Percentiles rank a stretch among this genome's conserved stretches.
Conservation (phyloP, 1,140 invertebrate species). For the Papilio polyxenes region DNA sequence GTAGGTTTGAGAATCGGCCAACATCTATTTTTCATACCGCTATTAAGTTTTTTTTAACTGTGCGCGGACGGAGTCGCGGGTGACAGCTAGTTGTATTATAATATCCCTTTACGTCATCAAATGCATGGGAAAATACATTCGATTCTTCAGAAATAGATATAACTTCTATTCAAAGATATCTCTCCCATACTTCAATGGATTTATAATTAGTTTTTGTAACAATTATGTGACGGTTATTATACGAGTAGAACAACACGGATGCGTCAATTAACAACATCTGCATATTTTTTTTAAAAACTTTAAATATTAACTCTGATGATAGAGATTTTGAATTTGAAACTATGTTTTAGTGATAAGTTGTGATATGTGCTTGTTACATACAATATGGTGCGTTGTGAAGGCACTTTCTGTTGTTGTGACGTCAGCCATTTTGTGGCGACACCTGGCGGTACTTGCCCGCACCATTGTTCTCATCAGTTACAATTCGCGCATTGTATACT, state of each 20-base stretch:
- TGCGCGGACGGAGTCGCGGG: too few species aligned
- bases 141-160: neutral
- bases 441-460: neutral
- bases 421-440: neutral
- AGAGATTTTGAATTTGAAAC: too few species aligned
- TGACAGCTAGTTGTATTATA: too few species aligned
- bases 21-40: too few species aligned
- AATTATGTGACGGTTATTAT: neutral
- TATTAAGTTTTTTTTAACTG: too few species aligned
- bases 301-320: too few species aligned
- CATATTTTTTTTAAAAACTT: neutral
- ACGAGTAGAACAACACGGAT: neutral
- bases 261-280: neutral
- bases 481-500: neutral
- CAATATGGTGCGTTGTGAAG: neutral
- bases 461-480: conserved; percentile 4
- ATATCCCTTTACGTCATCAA: neutral
- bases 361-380: too few species aligned
- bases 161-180: neutral
- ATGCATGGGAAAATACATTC: neutral
- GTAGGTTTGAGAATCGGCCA: too few species aligned
- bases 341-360: too few species aligned
- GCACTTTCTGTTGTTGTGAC: neutral
- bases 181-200: neutral
- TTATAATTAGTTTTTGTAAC: neutral